These are phyloP conservation scores for Pungitius pungitius DNA, from an alignment of 2,113 vertebrate genomes.

Conservation along the genomic window DNA sequence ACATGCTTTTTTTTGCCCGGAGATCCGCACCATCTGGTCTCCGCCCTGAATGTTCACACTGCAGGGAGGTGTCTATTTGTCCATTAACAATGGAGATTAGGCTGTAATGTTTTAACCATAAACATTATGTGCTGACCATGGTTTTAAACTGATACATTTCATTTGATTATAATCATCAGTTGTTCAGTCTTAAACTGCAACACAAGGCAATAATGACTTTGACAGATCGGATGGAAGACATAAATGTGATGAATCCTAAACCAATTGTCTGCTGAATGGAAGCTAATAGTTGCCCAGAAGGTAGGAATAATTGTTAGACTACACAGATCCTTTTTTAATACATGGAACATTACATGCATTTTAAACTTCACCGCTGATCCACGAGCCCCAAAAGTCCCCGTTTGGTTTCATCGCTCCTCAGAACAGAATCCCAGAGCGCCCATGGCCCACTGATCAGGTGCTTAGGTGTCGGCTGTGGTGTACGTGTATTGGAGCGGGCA, in stretches of 20 bases:
- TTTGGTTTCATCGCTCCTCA: too few species aligned
- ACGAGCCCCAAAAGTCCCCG: too few species aligned
- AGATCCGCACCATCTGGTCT: slow-evolving; percentile 64
- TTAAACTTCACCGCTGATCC: neutral
- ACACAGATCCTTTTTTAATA: neutral
- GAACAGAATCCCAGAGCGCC: too few species aligned
- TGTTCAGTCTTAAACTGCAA: neutral
- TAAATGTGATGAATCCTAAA: neutral
- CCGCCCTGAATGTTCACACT: slow-evolving; percentile 68
- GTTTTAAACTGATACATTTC: neutral
- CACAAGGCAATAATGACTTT: neutral
- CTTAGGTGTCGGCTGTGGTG: too few species aligned
- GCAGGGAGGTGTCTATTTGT: slow-evolving; percentile 53
- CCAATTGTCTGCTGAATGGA: neutral
- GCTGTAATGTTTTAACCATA: neutral
- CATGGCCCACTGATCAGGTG: too few species aligned
- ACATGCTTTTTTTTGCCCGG: slow-evolving; percentile 27
- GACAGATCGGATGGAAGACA: neutral
- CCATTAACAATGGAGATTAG: slow-evolving; percentile 12
- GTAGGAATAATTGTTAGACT: too few species aligned
- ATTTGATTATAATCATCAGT: neutral
- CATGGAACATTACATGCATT: neutral
- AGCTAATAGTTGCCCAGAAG: neutral
- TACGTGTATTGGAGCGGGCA: too few species aligned
- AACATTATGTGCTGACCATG: neutral